Base-by-base conservation (phyloP, 1,140 invertebrate species). In the Polypedilum pembai region DNA sequence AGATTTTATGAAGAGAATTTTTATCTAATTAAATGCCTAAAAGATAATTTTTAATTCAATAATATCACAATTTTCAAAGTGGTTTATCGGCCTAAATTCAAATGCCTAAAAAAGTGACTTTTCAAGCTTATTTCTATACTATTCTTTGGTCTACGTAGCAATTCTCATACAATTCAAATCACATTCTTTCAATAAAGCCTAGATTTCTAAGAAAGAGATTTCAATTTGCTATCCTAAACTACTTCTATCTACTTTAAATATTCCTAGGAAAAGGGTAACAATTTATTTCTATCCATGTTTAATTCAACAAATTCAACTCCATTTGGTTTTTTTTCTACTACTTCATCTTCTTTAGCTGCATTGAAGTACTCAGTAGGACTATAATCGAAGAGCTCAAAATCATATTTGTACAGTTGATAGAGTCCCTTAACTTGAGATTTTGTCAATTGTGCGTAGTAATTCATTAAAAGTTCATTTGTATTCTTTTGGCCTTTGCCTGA, bases 351-450 rank as follows among this genome's bases (percentile, higher is more conserved):
- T 78, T 84, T 20, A 20, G 89, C 88, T 77, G 90, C 85, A 72
- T 88, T 87, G 75, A 92, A 83, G 79, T 92, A 93, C 75, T 88
- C 89, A 65, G 88, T 85, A 74, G 92, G 84, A 74, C 89, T 89
- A 78, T 94, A 95, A 79, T 90, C 90, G 83, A 94, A 94, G 41
- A 94, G 83, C 80, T 91, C 87, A 82, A 94, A 94, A 82, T 95
- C 93, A 78, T 92, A 88, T 80, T 91, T 93, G 82, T 45, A 86
- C 86, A 76, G 75, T 75, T 91, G 86, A 81, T 93, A 93, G 4
- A 95, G 85, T 78, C 89, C 87, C 74, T 89, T 83, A 74, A 94
- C 88, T 82, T 93, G 90, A n/a, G 85, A 85, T 77, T 87, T 88
- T 41, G 88, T 89, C 40, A 94, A 84, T 77, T 92, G 88, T 8